phyloP scores from a whole-genome alignment of 2,888 invertebrate genomes.

The Dicranocentrus wangi region DNA sequence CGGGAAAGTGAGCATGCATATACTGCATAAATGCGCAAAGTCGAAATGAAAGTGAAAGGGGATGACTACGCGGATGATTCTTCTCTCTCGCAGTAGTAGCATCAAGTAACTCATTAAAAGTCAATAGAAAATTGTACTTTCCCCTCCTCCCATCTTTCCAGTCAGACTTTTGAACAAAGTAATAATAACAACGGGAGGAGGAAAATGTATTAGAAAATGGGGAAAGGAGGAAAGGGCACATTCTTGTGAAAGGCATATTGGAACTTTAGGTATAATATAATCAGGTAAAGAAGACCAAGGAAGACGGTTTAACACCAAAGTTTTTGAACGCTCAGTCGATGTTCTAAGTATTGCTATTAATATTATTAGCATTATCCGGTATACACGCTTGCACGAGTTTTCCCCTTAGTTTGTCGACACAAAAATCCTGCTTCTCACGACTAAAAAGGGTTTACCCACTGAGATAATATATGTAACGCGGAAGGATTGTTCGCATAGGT shows the following conservation, averaged over 20 bases:
- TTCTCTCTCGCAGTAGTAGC: constrained; percentile 11
- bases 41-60: constrained; percentile 4
- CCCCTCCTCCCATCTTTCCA: constrained; percentile 74
- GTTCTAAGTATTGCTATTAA: constrained; percentile 26
- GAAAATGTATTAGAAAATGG: neutral
- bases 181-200: constrained; percentile 12
- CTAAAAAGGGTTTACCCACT: neutral
- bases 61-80: neutral
- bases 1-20: no score
- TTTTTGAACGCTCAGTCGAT: neutral
- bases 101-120: constrained; percentile 57
- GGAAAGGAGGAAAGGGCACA: neutral
- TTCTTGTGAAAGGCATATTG: neutral
- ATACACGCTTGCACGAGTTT: constrained; percentile 5
- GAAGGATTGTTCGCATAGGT: no score
- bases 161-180: constrained; percentile 18
- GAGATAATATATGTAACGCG: constrained; percentile 1
- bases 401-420: neutral
- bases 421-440: neutral
- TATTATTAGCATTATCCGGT: constrained; percentile 35
- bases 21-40: neutral
- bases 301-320: neutral
- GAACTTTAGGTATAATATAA: constrained; percentile 4
- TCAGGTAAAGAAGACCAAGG: neutral
- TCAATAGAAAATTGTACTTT: constrained; percentile 74